phyloP scores from a whole-genome alignment of 2,113 vertebrate species.

The Protobothrops flavoviridis region DNA sequence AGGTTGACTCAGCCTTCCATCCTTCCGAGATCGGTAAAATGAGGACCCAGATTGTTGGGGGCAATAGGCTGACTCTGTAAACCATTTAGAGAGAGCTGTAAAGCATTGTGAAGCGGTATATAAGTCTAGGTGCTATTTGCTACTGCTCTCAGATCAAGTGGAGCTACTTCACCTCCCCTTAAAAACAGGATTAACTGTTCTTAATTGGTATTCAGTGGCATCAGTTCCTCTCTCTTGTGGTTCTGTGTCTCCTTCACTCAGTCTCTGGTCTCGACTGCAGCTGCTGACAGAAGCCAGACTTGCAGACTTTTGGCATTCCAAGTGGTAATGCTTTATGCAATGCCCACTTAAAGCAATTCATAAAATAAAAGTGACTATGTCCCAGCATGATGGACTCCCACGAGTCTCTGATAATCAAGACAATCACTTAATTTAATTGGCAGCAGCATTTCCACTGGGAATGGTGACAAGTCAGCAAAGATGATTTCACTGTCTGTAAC shows the following conservation, averaged over 20 bases:
- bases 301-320: constrained; percentile 11
- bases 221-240: not conserved
- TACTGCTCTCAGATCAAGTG: not conserved
- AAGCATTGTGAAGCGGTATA: too few relatives aligned
- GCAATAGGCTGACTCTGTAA: too few relatives aligned
- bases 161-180: not conserved
- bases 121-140: too few relatives aligned
- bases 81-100: too few relatives aligned
- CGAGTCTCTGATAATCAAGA: constrained; percentile 20
- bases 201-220: not conserved
- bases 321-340: constrained; percentile 10
- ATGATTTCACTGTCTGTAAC: constrained; percentile 24
- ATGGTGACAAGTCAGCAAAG: constrained; percentile 17
- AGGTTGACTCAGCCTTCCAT: too few relatives aligned
- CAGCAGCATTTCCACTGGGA: constrained; percentile 22
- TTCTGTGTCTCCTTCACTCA: not conserved
- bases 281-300: constrained; percentile 20
- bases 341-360: constrained; percentile 33
- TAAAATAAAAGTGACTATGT: constrained; percentile 25
- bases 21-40: too few relatives aligned
- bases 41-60: too few relatives aligned
- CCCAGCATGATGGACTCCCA: constrained; percentile 22
- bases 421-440: constrained; percentile 38
- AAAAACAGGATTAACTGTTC: not conserved
- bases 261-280: not conserved